Evolutionary conservation across 1,140 invertebrate species (phyloP), one percentile per base, ranked within the genome.

Genomic region (Sycophaga agraensis): DNA sequence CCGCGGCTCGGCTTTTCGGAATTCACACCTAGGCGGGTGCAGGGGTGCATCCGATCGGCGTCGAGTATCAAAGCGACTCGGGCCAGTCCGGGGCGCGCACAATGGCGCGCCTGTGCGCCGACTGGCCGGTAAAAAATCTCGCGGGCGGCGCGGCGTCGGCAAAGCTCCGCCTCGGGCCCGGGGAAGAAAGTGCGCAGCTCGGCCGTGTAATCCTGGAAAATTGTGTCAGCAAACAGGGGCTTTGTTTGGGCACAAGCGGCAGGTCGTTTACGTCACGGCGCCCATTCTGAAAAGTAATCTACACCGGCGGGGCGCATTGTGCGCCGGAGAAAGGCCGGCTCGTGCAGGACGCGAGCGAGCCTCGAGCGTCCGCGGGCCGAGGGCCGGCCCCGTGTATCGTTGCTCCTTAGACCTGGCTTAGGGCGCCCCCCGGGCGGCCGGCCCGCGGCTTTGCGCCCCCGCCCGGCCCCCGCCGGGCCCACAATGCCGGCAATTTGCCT

Each of bases 281-380:
- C 74, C 73, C 67, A 79, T 79, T 77, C 72, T 78, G 72, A 79
- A 79, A 78, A 78, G 79, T 80, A 81, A 81, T 80, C 74, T 79
- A 81, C 77, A 80, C 79, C 77, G 73, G 66, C 12, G 60, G 7
- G 5, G 56, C 46, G 64, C 62, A 69, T 73, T 75, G 70, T 73
- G 9, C 39, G 9, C 21, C 28, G 14, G n/a, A n/a, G n/a, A n/a
- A n/a, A n/a, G n/a, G n/a, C n/a, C n/a, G 16, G 24, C 17, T 64
- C 34, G 16, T 34, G 17, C 12, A 49, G 16, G 19, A 21, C 3
- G 12, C 16, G 16, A 11, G 28, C 28, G 22, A 60, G 45, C 62
- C 28, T 6, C 28, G 53, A 66, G 67, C 31, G 17, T 6, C 11
- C 28, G 28, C 28, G 28, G 5, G 28, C 28, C 28, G 5, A 31